Percentiles rank a stretch among this genome's conserved stretches.
These are phyloP conservation scores for Melieria omissa DNA, from an alignment of 2,888 invertebrate genomes.

Conservation along the genomic window DNA sequence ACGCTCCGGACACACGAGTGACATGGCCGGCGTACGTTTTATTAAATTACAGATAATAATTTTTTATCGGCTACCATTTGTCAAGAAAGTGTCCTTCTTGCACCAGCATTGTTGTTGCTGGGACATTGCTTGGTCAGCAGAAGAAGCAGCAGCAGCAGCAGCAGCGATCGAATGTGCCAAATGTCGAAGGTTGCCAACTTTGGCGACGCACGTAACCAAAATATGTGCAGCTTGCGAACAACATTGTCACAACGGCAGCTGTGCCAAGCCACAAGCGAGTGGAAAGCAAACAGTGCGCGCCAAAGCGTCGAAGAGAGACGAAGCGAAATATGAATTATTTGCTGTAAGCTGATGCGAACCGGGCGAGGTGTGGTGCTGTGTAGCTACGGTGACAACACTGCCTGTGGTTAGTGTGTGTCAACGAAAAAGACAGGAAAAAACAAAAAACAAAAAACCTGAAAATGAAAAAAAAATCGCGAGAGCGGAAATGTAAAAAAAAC, in stretches of 20 bases:
- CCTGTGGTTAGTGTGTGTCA: too few species aligned
- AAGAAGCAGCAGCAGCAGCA: too few species aligned
- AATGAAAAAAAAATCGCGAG: neutral
- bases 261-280: conserved; percentile 27
- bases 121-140: too few species aligned
- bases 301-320: neutral
- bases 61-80: conserved; percentile 42
- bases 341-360: neutral
- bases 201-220: neutral
- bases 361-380: neutral
- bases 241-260: neutral
- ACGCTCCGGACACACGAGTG: too few species aligned
- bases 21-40: conserved; percentile 1
- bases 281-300: neutral
- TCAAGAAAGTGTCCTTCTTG: conserved; percentile 22
- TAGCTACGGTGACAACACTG: neutral
- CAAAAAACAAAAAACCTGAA: neutral
- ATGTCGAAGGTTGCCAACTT: neutral
- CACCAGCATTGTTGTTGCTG: too few species aligned
- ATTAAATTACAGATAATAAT: conserved; percentile 43
- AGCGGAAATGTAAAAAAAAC: neutral
- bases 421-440: neutral
- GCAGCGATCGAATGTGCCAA: neutral
- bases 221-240: neutral
- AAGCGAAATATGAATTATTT: conserved; percentile 4